Evolutionary conservation across 1,140 invertebrate species (phyloP).

Genomic region (Brachionus sp.): DNA sequence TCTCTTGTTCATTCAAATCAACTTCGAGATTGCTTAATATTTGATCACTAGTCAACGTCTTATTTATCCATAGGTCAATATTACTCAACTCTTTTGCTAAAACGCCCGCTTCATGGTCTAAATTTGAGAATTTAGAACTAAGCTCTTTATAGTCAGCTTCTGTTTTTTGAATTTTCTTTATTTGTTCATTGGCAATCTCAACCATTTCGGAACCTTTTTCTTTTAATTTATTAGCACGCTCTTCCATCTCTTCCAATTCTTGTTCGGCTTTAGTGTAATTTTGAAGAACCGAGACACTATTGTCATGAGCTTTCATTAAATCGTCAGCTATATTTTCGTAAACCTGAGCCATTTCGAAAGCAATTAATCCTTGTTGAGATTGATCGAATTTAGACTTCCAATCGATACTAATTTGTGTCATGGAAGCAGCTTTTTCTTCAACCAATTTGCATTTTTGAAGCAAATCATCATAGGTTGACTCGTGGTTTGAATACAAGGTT

Average conservation of each 20-base stretch:
- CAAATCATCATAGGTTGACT: neutral
- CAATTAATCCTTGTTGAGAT: constrained; percentile 23
- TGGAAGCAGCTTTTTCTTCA: constrained; percentile 16
- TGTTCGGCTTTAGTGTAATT: neutral
- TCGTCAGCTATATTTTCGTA: constrained; percentile 22
- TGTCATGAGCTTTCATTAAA: neutral
- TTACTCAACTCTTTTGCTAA: neutral
- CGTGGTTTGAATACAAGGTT: constrained; percentile 2
- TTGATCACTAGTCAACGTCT: constrained; percentile 11
- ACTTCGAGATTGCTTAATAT: neutral
- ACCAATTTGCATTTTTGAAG: constrained; percentile 24
- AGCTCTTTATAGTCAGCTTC: neutral
- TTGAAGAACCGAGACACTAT: neutral
- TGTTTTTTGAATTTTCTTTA: neutral
- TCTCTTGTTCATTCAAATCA: constrained; percentile 1
- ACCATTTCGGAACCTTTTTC: neutral
- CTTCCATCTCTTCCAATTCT: neutral
- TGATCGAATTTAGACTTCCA: neutral
- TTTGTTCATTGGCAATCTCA: neutral
- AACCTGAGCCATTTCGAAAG: constrained; percentile 28
- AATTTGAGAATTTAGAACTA: neutral
- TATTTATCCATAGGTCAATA: constrained; percentile 38
- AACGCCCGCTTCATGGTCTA: neutral
- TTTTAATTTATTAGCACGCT: neutral
- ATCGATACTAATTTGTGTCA: neutral